Evolutionary conservation across 2,113 vertebrate genomes (phyloP).

Genomic region (Calyptommatus sinebrachiatus): DNA sequence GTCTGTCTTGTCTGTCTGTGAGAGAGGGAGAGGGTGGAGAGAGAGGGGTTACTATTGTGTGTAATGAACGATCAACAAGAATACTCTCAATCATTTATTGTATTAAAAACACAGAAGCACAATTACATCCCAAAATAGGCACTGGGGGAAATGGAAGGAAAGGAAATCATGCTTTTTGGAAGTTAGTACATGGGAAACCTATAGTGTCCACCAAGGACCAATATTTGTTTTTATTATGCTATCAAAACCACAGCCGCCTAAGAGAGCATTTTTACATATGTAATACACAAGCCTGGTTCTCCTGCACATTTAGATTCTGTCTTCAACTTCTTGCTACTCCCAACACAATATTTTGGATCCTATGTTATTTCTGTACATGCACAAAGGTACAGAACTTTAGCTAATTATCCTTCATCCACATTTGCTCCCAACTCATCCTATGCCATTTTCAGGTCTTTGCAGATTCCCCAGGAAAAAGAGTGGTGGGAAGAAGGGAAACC

Average conservation of each 20-base stretch:
- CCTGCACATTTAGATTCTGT: conserved; percentile 53
- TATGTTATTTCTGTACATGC: not conserved
- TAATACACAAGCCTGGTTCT: conserved; percentile 52
- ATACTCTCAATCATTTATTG: conserved; percentile 57
- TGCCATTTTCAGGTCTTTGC: not conserved
- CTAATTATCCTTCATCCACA: not conserved
- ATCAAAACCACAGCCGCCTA: conserved; percentile 35
- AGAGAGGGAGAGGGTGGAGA: no score
- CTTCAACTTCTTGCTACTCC: conserved; percentile 51
- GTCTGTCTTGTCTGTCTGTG: no score
- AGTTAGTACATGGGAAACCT: conserved; percentile 39
- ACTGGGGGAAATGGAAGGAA: not conserved
- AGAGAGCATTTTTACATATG: conserved; percentile 59
- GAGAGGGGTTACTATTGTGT: no score
- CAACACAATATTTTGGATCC: conserved; percentile 30
- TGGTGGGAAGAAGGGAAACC: not conserved
- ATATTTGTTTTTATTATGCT: conserved; percentile 38
- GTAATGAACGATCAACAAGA: conserved; percentile 10
- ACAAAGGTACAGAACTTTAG: not conserved
- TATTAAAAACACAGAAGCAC: conserved; percentile 38
- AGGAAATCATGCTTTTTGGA: conserved; percentile 20
- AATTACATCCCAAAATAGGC: conserved; percentile 55
- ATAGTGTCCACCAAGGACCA: conserved; percentile 52
- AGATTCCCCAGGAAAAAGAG: not conserved
- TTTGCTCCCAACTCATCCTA: not conserved